phyloP scores from a whole-genome alignment of 2,888 invertebrate genomes.

The Stenurella melanura region DNA sequence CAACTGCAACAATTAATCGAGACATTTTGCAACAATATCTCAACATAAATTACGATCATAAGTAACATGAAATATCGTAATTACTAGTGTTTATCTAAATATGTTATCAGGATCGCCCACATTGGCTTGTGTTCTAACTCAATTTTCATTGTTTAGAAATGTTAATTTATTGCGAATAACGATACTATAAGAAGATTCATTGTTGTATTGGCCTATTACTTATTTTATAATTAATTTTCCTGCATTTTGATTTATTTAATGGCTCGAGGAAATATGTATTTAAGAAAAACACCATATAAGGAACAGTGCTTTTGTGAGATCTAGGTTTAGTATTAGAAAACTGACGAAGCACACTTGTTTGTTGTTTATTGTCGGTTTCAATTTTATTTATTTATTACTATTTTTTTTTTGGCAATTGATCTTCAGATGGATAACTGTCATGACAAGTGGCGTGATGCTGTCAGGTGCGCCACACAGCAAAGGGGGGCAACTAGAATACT shows the following conservation, averaged over 20 bases:
- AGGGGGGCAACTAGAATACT: too few species aligned
- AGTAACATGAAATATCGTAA: conserved; percentile 44
- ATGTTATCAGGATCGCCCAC: conserved; percentile 54
- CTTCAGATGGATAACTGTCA: too few species aligned
- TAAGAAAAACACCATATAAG: too few species aligned
- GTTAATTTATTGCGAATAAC: conserved; percentile 38
- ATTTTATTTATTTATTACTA: too few species aligned
- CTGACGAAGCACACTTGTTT: too few species aligned
- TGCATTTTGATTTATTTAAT: conserved; percentile 1
- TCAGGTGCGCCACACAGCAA: too few species aligned
- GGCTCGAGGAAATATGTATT: background rate
- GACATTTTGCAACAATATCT: conserved; percentile 49
- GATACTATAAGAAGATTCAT: conserved; percentile 18
- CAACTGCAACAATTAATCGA: conserved; percentile 41
- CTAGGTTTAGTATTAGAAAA: too few species aligned
- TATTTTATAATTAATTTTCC: conserved; percentile 20
- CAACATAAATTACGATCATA: conserved; percentile 50
- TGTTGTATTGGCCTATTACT: conserved; percentile 15
- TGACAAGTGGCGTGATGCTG: too few species aligned
- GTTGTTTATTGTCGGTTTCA: too few species aligned
- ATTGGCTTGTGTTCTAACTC: conserved; percentile 42
- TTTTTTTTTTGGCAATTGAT: too few species aligned
- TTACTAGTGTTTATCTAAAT: conserved; percentile 52
- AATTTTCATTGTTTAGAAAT: conserved; percentile 46
- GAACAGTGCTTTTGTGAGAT: too few species aligned